Percentiles rank a stretch among this genome's conserved stretches.
Conservation (phyloP, 2,888 invertebrate species). For the Allacma fusca region DNA sequence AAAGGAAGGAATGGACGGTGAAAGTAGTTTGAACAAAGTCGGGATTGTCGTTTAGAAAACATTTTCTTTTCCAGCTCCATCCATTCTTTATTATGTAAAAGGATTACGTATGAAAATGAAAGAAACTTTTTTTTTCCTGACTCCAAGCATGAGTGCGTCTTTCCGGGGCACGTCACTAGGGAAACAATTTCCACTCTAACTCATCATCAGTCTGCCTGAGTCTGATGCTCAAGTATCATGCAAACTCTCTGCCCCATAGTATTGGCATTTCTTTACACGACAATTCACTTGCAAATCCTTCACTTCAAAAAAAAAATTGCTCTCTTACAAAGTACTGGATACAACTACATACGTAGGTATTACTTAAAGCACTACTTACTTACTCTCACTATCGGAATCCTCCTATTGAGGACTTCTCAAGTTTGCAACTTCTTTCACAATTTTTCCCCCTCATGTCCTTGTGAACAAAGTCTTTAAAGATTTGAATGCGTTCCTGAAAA, state of each 20-base stretch:
- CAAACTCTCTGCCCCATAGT: slow-evolving; percentile 41
- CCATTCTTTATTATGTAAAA: slow-evolving; percentile 32
- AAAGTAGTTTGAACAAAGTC: neutral
- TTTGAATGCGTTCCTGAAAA: too few relatives aligned
- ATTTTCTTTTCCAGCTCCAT: slow-evolving; percentile 15
- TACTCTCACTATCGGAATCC: too few relatives aligned
- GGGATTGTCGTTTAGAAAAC: slow-evolving; percentile 9
- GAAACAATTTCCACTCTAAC: slow-evolving; percentile 40
- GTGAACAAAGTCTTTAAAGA: too few relatives aligned
- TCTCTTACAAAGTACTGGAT: neutral
- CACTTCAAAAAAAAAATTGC: slow-evolving; percentile 1
- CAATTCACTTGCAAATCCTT: slow-evolving; percentile 37
- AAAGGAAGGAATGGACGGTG: neutral
- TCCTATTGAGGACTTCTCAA: too few relatives aligned
- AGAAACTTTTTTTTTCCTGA: slow-evolving; percentile 26
- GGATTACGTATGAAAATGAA: slow-evolving; percentile 34
- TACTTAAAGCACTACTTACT: too few relatives aligned
- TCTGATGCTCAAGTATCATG: slow-evolving; percentile 39
- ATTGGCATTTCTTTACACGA: slow-evolving; percentile 39
- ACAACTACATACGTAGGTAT: too few relatives aligned
- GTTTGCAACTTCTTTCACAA: neutral
- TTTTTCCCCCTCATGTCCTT: neutral
- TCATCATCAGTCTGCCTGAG: slow-evolving; percentile 37
- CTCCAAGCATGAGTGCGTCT: slow-evolving; percentile 41
- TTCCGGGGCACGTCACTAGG: slow-evolving; percentile 40